Base-by-base conservation (phyloP, 2,113 vertebrate genomes). In the Megaptera novaeangliae region DNA sequence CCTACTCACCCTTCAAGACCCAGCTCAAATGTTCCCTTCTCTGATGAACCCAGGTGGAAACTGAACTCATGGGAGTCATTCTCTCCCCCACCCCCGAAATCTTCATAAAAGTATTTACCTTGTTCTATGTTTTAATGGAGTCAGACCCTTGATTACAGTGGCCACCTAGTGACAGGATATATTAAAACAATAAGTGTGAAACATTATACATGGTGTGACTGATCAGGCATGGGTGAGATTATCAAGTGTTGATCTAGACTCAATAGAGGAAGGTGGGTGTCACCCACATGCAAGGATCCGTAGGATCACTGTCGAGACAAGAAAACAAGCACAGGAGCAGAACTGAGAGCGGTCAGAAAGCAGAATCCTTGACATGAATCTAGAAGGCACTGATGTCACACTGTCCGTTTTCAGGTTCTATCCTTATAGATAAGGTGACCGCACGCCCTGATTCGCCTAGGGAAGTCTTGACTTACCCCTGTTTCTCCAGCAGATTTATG, bases 401-500 rank as follows among this genome's bases (percentile, higher is more conserved):
- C 7, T 4, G 20, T 0, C n/a, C 3, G 29, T 78, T 68, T 57
- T 17, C 36, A 18, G 21, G 41, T n/a, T 66, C 66, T 68, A 1
- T 57, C 72, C 27, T 27, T 36, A 46, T 3, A 13, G 21, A 57
- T 59, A 57, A 57, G 14, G 36, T 59, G 49, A 9, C 52, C 29
- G 8, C 15, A 6, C 1, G 1, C 27, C 29, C 21, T 18, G 9
- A 5, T 20, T n/a, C 21, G 15, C 34, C 29, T 23, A 11, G 46
- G 29, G 34, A 27, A 55, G n/a, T 34, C 44, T 39, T 55, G 64
- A 59, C 18, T 55, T 13, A 21, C 14, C n/a, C 6, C 69, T 18
- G 57, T 15, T 55, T 17, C 18, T 46, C 46, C 21, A 14, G 5
- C 4, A 14, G 6, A 3, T 36, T 93, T n/a, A 68, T 14, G 41